Conservation (phyloP, 35 echinoderm and acorn worm species). For the Eucidaris tribuloides region DNA sequence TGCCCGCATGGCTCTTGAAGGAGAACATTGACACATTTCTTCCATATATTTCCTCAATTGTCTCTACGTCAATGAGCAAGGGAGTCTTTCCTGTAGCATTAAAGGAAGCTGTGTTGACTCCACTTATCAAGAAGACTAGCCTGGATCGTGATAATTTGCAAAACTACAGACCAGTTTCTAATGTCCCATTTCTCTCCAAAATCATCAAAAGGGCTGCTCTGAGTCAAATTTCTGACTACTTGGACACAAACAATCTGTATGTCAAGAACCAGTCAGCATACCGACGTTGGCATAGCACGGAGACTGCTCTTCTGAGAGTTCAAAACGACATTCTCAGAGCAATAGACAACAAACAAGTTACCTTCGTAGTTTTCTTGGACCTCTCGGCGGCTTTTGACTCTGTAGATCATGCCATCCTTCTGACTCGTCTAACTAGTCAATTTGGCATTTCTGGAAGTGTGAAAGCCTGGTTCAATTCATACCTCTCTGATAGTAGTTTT, state of each 20-base stretch:
- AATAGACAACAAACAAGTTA: neutral
- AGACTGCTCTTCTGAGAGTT: constrained; percentile 30
- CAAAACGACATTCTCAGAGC: constrained; percentile 22
- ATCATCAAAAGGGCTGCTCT: constrained; percentile 37
- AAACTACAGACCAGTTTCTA: constrained; percentile 46
- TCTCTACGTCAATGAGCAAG: constrained; percentile 33
- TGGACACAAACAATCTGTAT: neutral
- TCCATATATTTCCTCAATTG: constrained; percentile 3
- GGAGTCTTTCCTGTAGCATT: constrained; percentile 1
- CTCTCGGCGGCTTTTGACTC: constrained; percentile 59
- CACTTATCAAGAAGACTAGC: constrained; percentile 29
- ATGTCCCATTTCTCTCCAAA: constrained; percentile 56
- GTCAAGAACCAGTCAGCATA: constrained; percentile 41
- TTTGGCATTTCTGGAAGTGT: constrained; percentile 21
- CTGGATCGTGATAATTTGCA: constrained; percentile 17
- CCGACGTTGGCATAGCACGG: constrained; percentile 29
- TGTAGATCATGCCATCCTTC: constrained; percentile 31
- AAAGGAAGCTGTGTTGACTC: constrained; percentile 32
- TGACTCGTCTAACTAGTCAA: neutral
- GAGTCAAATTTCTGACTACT: neutral
- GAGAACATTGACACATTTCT: constrained; percentile 1
- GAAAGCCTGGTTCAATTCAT: constrained; percentile 10
- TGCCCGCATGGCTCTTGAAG: constrained; percentile 37
- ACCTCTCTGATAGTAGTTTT: constrained; percentile 1
- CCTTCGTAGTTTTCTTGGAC: constrained; percentile 42